These are phyloP conservation scores for Calonectris borealis DNA, from an alignment of 2,113 vertebrate genomes.

Conservation along the genomic window DNA sequence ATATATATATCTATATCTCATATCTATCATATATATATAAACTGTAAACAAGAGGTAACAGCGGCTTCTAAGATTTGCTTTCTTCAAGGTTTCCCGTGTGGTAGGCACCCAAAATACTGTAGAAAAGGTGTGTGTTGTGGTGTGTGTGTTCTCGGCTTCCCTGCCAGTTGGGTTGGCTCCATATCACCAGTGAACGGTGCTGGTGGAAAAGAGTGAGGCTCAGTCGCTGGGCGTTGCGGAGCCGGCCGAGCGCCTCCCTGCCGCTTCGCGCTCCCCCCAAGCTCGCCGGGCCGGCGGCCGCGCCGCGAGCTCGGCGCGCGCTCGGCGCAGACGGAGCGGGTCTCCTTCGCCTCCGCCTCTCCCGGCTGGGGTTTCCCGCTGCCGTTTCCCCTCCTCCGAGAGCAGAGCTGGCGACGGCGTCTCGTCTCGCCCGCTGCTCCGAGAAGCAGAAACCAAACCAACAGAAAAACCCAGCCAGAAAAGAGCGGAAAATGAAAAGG, in stretches of 20 bases:
- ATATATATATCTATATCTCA: slow-evolving; percentile 76
- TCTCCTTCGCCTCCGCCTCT: slow-evolving; percentile 7
- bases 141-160: slow-evolving; percentile 60
- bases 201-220: slow-evolving; percentile 75
- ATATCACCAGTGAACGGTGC: slow-evolving; percentile 77
- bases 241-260: slow-evolving; percentile 39
- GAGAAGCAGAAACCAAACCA: slow-evolving; percentile 79
- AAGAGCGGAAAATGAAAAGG: slow-evolving; percentile 90
- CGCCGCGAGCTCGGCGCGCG: background rate
- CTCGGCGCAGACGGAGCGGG: background rate
- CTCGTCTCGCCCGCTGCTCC: slow-evolving; percentile 58
- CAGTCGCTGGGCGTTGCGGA: slow-evolving; percentile 75
- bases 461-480: slow-evolving; percentile 87
- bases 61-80: slow-evolving; percentile 86
- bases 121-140: slow-evolving; percentile 76
- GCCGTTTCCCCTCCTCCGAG: background rate
- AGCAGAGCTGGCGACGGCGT: background rate
- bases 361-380: background rate
- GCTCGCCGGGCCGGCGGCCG: slow-evolving; percentile 66
- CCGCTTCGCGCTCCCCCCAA: slow-evolving; percentile 44
- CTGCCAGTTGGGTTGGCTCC: slow-evolving; percentile 64
- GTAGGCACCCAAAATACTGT: slow-evolving; percentile 87
- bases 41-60: slow-evolving; percentile 99
- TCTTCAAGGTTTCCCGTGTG: slow-evolving; percentile 85
- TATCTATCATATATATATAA: slow-evolving; percentile 87